Conservation (phyloP, 2,797 vertebrate species). For the Coendou prehensilis region DNA sequence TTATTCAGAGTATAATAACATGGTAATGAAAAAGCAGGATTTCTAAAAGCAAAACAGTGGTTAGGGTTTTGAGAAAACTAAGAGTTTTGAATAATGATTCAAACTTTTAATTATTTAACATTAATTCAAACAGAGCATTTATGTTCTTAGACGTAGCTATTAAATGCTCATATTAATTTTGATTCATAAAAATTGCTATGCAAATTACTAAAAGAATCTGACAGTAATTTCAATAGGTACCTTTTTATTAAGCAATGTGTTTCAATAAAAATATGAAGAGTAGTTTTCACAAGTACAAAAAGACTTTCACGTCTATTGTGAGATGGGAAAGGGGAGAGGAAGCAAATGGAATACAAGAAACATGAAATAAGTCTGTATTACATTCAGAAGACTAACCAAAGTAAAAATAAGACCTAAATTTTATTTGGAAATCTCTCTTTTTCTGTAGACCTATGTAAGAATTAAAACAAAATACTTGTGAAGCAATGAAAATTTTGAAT, state of each 20-base stretch:
- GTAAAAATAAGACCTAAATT: not conserved
- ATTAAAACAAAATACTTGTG: not conserved
- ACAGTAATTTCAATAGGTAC: not conserved
- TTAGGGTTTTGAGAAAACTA: conserved; percentile 56
- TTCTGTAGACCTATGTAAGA: not conserved
- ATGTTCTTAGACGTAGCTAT: not conserved
- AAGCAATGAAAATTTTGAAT: conserved; percentile 7
- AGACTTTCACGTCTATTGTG: not conserved
- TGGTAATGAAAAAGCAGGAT: conserved; percentile 74
- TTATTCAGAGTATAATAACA: conserved; percentile 54
- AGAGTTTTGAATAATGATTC: conserved; percentile 64
- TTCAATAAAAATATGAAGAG: not conserved
- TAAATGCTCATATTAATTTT: conserved; percentile 15
- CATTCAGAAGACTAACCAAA: not conserved
- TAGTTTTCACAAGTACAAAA: not conserved
- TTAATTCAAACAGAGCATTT: conserved; percentile 16
- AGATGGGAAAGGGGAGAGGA: not conserved
- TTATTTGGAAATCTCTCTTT: not conserved
- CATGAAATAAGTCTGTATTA: not conserved
- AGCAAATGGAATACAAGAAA: not conserved
- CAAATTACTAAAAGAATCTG: not conserved
- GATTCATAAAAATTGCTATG: not conserved
- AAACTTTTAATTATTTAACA: conserved; percentile 62
- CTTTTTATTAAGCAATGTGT: not conserved
- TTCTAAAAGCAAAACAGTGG: conserved; percentile 22